These are phyloP conservation scores for Nycticryphes semicollaris DNA, from an alignment of 2,113 vertebrate species.

Conservation along the genomic window DNA sequence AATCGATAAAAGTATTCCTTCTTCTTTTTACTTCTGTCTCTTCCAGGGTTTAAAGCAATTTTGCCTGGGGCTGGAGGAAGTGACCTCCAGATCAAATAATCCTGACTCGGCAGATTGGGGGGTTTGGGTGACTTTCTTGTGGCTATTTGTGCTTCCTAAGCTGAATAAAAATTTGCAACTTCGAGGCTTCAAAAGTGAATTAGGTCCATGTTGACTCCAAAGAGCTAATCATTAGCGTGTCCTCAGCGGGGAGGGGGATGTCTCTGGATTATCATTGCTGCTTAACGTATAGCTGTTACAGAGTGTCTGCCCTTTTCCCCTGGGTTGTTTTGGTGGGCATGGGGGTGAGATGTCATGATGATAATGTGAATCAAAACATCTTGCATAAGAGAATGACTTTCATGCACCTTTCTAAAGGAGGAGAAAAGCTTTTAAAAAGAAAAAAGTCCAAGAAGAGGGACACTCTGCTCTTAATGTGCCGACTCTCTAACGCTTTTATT, in stretches of 20 bases:
- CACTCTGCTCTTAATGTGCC: background rate
- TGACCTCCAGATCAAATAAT: constrained; percentile 49
- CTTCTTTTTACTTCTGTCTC: background rate
- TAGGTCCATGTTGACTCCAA: background rate
- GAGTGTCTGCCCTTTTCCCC: background rate
- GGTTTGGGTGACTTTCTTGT: constrained; percentile 47
- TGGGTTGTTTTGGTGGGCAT: background rate
- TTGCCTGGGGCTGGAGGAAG: constrained; percentile 44
- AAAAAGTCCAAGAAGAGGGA: background rate
- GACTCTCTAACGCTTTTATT: background rate
- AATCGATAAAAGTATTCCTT: background rate
- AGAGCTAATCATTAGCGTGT: background rate
- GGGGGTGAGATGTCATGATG: background rate
- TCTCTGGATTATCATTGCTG: constrained; percentile 14
- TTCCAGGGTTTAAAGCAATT: constrained; percentile 27
- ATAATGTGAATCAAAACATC: constrained; percentile 31
- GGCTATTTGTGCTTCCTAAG: constrained; percentile 68
- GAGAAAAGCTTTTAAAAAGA: background rate
- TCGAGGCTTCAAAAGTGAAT: constrained; percentile 21
- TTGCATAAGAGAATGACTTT: background rate
- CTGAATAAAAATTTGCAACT: constrained; percentile 66
- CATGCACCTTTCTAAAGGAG: background rate
- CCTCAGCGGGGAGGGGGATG: background rate
- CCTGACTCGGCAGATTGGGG: background rate
- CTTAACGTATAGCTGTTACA: background rate